Evolutionary conservation across 2,888 invertebrate species (phyloP), one percentile per base, ranked within the genome.

Genomic region (Stratiomys singularior): DNA sequence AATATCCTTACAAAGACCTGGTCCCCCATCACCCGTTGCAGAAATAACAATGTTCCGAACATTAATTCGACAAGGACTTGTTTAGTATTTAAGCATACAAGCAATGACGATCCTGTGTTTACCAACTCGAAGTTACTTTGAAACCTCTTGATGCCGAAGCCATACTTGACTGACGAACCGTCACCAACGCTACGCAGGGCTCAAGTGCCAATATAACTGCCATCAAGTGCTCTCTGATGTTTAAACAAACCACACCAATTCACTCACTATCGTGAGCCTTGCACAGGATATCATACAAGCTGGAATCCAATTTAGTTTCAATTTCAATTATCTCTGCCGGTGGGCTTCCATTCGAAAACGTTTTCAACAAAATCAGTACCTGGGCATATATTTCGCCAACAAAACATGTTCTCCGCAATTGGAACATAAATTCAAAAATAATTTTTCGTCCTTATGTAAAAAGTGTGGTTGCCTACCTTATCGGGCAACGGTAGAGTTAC

Each of bases 131-230:
- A 74, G 37, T 58, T 74, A 74, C 74, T 74, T 74, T 52, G 52
- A 72, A 58, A 25, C 58, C 67, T 18, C 74, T 74, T 60, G 4
- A 74, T 23, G 23, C 47, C 23, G 60, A 37, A 60, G 58, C 58
- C 37, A 21, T 21, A 18, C 37, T 23, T 21, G 37, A 23, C 58
- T 44, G 60, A 74, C 37, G 30, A 46, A 11, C 30, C 74, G 60
- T 74, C 74, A 23, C 74, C 25, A 74, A 30, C 58, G 74, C 37
- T 52, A 74, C 74, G 60, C 58, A 44, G 21, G 58, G 56, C 30
- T 60, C 47, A 74, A 74, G 74, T 74, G 74, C 58, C 74, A 74
- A 74, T 74, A 74, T 74, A 58, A 74, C 74, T 74, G 71, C 71
- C 37, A 23, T 74, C 58, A 74, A 74, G 74, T 74, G 74, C 74